phyloP scores from a whole-genome alignment of 2,113 vertebrate genomes.

The Cinclus cinclus region DNA sequence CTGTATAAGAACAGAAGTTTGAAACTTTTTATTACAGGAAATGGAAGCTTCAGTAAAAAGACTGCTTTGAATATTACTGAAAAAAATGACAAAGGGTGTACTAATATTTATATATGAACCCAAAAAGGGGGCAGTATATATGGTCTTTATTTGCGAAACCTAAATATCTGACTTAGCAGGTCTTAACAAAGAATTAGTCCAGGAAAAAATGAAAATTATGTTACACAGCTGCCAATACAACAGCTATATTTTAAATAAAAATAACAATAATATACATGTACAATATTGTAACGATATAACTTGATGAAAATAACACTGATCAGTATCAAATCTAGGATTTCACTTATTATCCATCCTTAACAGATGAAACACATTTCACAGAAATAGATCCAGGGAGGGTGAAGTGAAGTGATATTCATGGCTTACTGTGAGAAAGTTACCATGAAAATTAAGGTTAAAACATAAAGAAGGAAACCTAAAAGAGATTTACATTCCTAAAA shows the following conservation, averaged over 20 bases:
- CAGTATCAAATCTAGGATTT: conserved; percentile 6
- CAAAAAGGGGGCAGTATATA: not conserved
- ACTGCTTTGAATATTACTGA: not conserved
- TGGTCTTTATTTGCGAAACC: not conserved
- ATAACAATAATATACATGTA: conserved; percentile 41
- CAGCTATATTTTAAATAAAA: conserved; percentile 55
- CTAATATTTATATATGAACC: not conserved
- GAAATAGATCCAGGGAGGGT: not conserved
- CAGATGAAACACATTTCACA: conserved; percentile 23
- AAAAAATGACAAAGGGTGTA: not conserved
- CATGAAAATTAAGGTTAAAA: not conserved
- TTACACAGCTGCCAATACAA: not conserved
- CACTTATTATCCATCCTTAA: conserved; percentile 35
- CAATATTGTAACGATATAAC: conserved; percentile 7
- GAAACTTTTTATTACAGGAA: not conserved
- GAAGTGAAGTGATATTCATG: not conserved
- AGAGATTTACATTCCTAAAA: not conserved
- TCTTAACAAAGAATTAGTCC: conserved; percentile 1
- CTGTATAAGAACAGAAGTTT: not conserved
- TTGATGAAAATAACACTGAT: conserved; percentile 50
- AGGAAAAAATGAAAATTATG: not conserved
- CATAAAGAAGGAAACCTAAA: not conserved
- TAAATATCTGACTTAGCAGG: not conserved
- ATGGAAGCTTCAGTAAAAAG: not conserved
- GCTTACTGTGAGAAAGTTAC: not conserved